Evolutionary conservation across 2,888 invertebrate species (phyloP), one percentile per base, ranked within the genome.

Genomic region (Agonopterix subpropinquella): DNA sequence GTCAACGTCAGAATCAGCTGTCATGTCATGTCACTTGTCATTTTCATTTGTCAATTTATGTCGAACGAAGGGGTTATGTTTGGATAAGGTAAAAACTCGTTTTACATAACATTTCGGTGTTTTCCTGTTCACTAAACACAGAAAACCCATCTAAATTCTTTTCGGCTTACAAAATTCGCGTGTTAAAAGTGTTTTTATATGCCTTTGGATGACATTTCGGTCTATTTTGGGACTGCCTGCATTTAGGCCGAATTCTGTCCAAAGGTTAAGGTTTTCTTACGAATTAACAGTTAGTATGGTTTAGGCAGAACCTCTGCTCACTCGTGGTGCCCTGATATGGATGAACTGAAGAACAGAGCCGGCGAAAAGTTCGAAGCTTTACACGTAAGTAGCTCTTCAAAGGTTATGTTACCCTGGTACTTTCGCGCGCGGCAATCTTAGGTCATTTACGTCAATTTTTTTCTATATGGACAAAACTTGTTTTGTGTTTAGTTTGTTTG

Each of bases 261-360:
- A 87, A 86, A 87, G 87, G 87, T 87, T 77, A 81, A 85, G 79
- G 82, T 74, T 82, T 80, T 73, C 69, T 65, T 72, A 72, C 73
- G 72, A 73, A 73, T 73, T 76, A 73, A 68, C 65, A 62, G 64
- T 71, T 70, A 65, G 64, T 72, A 65, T 70, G 63, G 69, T 64
- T 68, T 67, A 73, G 59, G 61, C 62, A 62, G 65, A 67, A 66
- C 69, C 67, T 70, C 66, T 70, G 56, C 61, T 64, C 58, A 59
- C 70, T 68, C 59, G 62, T 58, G 56, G 61, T 58, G 67, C 66
- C 60, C 64, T 71, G 78, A 71, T 65, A 88, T 89, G 84, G 89
- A 89, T 62, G 88, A 85, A 57, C 64, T 89, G 52, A 85, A 83
- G 67, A 58, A 75, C 58, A 76, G 75, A 61, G 89, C 89, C 61